Percentiles rank a stretch among this genome's conserved stretches.
Conservation (phyloP, 2,888 invertebrate species). For the Trichogramma evanescens region DNA sequence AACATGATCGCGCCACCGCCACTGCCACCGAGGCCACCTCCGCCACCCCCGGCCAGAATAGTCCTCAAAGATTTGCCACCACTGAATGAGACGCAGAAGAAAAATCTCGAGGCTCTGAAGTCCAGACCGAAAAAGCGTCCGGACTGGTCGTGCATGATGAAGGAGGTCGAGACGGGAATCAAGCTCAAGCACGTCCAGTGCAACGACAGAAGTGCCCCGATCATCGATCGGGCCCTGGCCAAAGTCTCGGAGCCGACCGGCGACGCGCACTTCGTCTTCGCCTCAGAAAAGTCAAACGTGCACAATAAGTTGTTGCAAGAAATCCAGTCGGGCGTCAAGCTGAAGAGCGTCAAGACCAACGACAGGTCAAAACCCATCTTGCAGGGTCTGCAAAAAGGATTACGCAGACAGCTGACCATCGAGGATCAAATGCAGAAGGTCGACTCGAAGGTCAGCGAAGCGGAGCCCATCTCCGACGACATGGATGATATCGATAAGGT, state of each 20-base stretch:
- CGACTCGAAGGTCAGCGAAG: slow-evolving; percentile 18
- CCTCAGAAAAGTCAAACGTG: slow-evolving; percentile 74
- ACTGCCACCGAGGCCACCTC: slow-evolving; percentile 66
- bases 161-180: slow-evolving; percentile 77
- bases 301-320: slow-evolving; percentile 75
- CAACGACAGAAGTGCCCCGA: slow-evolving; percentile 62
- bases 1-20: slow-evolving; percentile 48
- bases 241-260: slow-evolving; percentile 47
- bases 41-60: slow-evolving; percentile 49
- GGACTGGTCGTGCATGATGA: slow-evolving; percentile 86
- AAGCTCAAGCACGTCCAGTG: slow-evolving; percentile 76
- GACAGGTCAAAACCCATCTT: slow-evolving; percentile 81
- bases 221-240: slow-evolving; percentile 42
- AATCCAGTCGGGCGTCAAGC: slow-evolving; percentile 69
- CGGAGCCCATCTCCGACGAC: slow-evolving; percentile 64
- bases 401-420: slow-evolving; percentile 81
- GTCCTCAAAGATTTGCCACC: slow-evolving; percentile 51
- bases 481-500: slow-evolving; percentile 88
- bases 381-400: slow-evolving; percentile 71
- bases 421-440: slow-evolving; percentile 79
- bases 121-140: slow-evolving; percentile 73
- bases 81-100: slow-evolving; percentile 56
- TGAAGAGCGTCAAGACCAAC: slow-evolving; percentile 72
- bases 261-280: slow-evolving; percentile 76
- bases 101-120: slow-evolving; percentile 65